Evolutionary conservation across 2,113 vertebrate species (phyloP), one percentile per base, ranked within the genome.

Genomic region (Henicopernis longicauda): DNA sequence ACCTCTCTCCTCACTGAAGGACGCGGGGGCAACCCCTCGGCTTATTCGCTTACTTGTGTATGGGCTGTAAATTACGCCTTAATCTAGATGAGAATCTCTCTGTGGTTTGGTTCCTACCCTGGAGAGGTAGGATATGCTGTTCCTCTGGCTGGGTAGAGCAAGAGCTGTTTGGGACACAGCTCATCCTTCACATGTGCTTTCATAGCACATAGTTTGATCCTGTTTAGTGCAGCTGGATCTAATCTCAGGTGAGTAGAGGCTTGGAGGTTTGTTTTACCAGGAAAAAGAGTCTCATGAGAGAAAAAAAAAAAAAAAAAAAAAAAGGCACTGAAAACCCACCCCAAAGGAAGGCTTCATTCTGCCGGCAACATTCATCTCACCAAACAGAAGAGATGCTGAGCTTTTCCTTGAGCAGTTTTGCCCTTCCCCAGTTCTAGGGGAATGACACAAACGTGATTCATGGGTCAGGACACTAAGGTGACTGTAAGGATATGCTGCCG

Each of bases 231-330:
- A 54, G 45, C 59, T n/a, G 81, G 25, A 54, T 38, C 26, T 66
- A 8, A 82, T 19, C 62, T 40, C 55, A 45, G 61, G 42, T 76
- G 32, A 6, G 9, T 4, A 38, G 27, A 66, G 23, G 2, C 8
- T 40, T 14, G 5, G 19, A 76, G 16, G 12, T 44, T 65, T n/a
- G 10, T n/a, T 77, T 77, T 34, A n/a, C 22, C 0, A 7, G 10
- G 36, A 34, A 77, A 44, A 74, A 31, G 3, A 16, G 13, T 65
- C 32, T 76, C 3, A 26, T 6, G 8, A 26, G 23, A 36, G 16
- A 3, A 4, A 1, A 9, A 16, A 20, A n/a, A 31, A 29, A 9
- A 0, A 16, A 9, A 25, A 50, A 25, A 50, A 15, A 26, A 44
- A 44, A 44, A 44, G 44, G 4, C 16, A 9, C 3, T 8, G 36